Evolutionary conservation across 2,797 vertebrate genomes (phyloP).

Genomic region (Acanthornis magna): DNA sequence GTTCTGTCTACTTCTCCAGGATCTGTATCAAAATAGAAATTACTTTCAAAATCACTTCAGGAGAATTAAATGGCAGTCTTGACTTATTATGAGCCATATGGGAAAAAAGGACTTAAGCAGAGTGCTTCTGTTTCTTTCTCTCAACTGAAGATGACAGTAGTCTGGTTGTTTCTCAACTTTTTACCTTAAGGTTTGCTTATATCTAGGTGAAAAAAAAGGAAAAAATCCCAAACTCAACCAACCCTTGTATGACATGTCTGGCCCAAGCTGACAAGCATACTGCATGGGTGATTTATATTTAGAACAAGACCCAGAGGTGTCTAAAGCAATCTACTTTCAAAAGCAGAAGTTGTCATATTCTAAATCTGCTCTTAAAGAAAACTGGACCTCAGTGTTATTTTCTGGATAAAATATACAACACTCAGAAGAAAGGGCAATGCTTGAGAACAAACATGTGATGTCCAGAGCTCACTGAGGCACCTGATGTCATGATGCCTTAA

Average conservation of each 20-base stretch:
- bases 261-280: slow-evolving; percentile 16
- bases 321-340: slow-evolving; percentile 27
- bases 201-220: not conserved
- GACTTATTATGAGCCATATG: not conserved
- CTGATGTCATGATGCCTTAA: not conserved
- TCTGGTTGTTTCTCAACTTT: not conserved
- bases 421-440: not conserved
- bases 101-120: not conserved
- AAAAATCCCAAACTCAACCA: not conserved
- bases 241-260: not conserved
- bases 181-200: not conserved
- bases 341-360: slow-evolving; percentile 17
- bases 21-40: slow-evolving; percentile 17
- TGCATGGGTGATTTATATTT: slow-evolving; percentile 29
- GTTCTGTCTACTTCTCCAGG: not conserved
- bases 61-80: slow-evolving; percentile 9
- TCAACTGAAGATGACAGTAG: not conserved
- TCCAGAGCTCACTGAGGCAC: not conserved
- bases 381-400: not conserved
- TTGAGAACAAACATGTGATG: not conserved
- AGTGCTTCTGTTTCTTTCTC: slow-evolving; percentile 3
- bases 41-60: not conserved
- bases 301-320: slow-evolving; percentile 12
- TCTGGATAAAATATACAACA: not conserved
- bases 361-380: slow-evolving; percentile 1